phyloP scores from a whole-genome alignment of 2,797 vertebrate genomes.

The Leptoclinus maculatus region DNA sequence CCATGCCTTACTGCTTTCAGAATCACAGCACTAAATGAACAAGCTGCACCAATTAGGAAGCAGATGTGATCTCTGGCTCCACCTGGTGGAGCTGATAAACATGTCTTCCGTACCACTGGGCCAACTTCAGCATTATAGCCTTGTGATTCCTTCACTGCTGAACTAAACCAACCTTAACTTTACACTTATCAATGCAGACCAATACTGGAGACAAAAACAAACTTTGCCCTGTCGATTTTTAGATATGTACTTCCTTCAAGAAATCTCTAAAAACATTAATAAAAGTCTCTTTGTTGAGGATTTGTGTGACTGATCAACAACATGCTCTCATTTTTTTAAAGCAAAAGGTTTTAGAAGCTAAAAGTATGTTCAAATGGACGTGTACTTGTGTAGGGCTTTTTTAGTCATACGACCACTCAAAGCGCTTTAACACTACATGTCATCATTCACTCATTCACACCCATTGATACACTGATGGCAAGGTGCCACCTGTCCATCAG shows the following conservation, averaged over 20 bases:
- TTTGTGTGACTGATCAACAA: background rate
- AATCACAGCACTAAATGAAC: conserved; percentile 26
- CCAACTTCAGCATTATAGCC: background rate
- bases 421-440: too few species aligned
- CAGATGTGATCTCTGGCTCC: conserved; percentile 61
- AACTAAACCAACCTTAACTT: background rate
- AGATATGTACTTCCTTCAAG: background rate
- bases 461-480: too few species aligned
- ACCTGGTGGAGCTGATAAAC: conserved; percentile 59
- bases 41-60: conserved; percentile 1
- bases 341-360: background rate
- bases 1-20: background rate
- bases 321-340: background rate
- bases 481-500: too few species aligned
- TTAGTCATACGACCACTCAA: too few species aligned
- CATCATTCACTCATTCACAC: too few species aligned
- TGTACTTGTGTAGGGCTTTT: too few species aligned
- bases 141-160: background rate
- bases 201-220: background rate
- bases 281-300: background rate
- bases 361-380: background rate
- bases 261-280: background rate
- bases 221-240: background rate
- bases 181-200: background rate
- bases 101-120: background rate